Evolutionary conservation across 1,140 invertebrate species (phyloP), one percentile per base, ranked within the genome.

Genomic region (Drosophila guanche): DNA sequence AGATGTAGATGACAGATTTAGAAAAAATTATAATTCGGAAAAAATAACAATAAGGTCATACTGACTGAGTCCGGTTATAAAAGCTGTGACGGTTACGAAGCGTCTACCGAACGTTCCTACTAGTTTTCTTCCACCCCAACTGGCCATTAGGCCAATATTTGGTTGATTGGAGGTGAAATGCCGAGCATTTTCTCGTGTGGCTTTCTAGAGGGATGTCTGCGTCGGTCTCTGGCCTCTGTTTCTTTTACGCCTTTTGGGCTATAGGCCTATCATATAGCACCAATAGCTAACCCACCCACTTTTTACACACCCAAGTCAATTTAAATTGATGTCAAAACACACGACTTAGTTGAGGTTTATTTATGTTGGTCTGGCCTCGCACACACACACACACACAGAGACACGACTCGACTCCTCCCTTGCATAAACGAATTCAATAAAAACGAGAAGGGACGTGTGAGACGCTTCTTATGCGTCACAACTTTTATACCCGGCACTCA

Each of bases 301-400:
- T 83, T 86, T 86, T 81, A 76, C 78, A 76, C 61, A 83, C 62
- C 46, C 70, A 86, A 83, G 81, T 88, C 81, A 86, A 86, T 86
- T 86, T 88, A 86, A 86, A 86, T 86, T 83, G 88, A 86, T 86
- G 81, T 88, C 81, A 86, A 86, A 86, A 86, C 83, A 85, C 83
- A 85, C 81, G 77, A 76, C 81, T 85, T 86, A 86, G 77, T 85
- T 85, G 83, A 85, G 81, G 81, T 85, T 85, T 85, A 85, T 85
- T 85, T 86, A 88, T 85, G 81, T 75, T 68, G 81, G 81, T 78
- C 66, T 63, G 62, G 12, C 33, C 41, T 47, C 10, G 16, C 58
- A n/a, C 37, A 2, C 10, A 37, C 33, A 37, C 33, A 4, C 16
- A 20, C 16, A 20, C 16, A 20, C 0, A 20, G 16, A 7, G 6